Evolutionary conservation across 1,140 invertebrate genomes (phyloP), one percentile per base, ranked within the genome.

Genomic region (Schlechtendalia chinensis): DNA sequence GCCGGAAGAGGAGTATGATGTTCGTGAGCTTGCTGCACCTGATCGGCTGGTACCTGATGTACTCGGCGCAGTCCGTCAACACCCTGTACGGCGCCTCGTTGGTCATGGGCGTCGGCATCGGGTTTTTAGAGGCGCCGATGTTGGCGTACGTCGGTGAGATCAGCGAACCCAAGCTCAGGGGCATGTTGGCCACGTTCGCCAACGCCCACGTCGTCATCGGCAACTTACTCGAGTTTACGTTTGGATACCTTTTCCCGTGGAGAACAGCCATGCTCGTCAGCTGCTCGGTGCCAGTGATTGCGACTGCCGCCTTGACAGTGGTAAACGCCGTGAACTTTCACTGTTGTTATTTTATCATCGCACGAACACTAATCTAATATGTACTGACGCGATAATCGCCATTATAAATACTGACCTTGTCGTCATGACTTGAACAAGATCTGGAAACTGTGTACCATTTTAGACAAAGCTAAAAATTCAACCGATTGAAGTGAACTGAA

Each of bases 111-210:
- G 27, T 65, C 81, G 88, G 88, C n/a, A 86, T 87, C 19, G 88
- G 89, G 0, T 86, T 89, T 17, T 87, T 89, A 87, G 84, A 85
- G 61, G 89, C 88, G 10, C 88, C 89, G 6, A 87, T 88, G 24
- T 86, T 87, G 71, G 86, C 88, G 1, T 89, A 89, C 81, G 86
- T 89, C 10, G 88, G 88, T 8, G 88, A 89, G 84, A 87, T 89
- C 10, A 87, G 86, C 85, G 88, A 86, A 84, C 84, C 83, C 56
- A 27, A 69, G 11, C 67, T 84, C 17, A 47, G 84, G 17, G 83
- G 84, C 12, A 83, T 79, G 4, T 81, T 84, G 22, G 84, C 82
- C 6, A 83, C 84, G 12, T 84, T 83, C 59, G 47, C 82, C 19
- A 82, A 69, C 29, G 61, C 83, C 1, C 82, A 82, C 74, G 82